phyloP scores from a whole-genome alignment of 2,888 invertebrate genomes.

The Drosophila histrio region DNA sequence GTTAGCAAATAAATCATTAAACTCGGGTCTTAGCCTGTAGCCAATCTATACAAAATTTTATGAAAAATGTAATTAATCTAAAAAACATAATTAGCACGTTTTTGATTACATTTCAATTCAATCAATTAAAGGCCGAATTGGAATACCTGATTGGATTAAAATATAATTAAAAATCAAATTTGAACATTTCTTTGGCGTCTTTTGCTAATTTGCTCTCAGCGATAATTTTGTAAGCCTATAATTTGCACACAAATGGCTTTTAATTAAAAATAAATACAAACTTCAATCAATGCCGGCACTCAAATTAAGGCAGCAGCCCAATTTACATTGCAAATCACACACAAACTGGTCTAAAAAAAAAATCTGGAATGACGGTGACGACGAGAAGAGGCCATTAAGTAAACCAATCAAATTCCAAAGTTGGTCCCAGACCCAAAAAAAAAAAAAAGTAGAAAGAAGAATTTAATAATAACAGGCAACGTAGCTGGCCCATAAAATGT shows the following conservation, averaged over 20 bases:
- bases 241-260: constrained; percentile 65
- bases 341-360: constrained; percentile 1
- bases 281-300: constrained; percentile 54
- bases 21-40: neutral
- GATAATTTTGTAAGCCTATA: constrained; percentile 38
- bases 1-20: neutral
- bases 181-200: neutral
- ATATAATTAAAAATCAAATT: constrained; percentile 33
- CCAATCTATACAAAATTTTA: neutral
- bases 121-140: neutral
- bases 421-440: constrained; percentile 33
- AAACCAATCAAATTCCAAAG: constrained; percentile 72
- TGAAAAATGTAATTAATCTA: neutral
- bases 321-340: constrained; percentile 68
- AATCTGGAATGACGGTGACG: constrained; percentile 43
- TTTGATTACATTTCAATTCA: neutral
- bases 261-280: constrained; percentile 74
- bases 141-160: constrained; percentile 15
- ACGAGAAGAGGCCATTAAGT: constrained; percentile 59
- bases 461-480: constrained; percentile 47
- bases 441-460: constrained; percentile 14
- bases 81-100: neutral
- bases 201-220: neutral
- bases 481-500: constrained; percentile 55
- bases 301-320: constrained; percentile 37